Conservation (phyloP, 2,888 invertebrate species). For the Coelopa pilipes region DNA sequence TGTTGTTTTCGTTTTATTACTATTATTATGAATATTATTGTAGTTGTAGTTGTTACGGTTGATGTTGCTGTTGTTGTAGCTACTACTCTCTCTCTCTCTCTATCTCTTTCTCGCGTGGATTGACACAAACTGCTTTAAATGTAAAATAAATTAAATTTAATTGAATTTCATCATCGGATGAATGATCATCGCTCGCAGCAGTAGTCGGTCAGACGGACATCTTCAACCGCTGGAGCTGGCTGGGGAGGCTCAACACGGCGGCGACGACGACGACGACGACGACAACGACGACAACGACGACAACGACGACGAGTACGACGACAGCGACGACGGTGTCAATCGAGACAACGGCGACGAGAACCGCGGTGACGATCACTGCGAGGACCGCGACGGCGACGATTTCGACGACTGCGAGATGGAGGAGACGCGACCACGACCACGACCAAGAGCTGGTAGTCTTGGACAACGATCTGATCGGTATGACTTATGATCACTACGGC, state of each 20-base stretch:
- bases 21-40: too few relatives aligned
- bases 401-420: constrained; percentile 9
- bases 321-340: constrained; percentile 19
- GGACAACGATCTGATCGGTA: too few relatives aligned
- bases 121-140: constrained; percentile 42
- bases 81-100: constrained; percentile 26
- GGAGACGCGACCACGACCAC: background rate
- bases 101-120: constrained; percentile 11
- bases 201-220: constrained; percentile 14
- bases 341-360: constrained; percentile 9
- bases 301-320: constrained; percentile 7
- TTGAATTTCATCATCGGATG: constrained; percentile 53
- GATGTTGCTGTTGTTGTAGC: constrained; percentile 32
- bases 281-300: constrained; percentile 19
- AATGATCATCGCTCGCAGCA: constrained; percentile 28
- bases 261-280: constrained; percentile 27
- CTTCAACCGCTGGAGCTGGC: constrained; percentile 25
- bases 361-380: constrained; percentile 15
- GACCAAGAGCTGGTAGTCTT: too few relatives aligned
- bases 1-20: constrained; percentile 16
- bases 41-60: constrained; percentile 14
- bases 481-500: constrained; percentile 10
- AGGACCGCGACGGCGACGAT: background rate
- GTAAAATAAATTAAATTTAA: constrained; percentile 51
- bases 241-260: constrained; percentile 26